A percentile compares a stretch with the other conserved stretches of the same genome.
phyloP scores from a whole-genome alignment of 2,113 vertebrate genomes.

The Mesocricetus auratus region DNA sequence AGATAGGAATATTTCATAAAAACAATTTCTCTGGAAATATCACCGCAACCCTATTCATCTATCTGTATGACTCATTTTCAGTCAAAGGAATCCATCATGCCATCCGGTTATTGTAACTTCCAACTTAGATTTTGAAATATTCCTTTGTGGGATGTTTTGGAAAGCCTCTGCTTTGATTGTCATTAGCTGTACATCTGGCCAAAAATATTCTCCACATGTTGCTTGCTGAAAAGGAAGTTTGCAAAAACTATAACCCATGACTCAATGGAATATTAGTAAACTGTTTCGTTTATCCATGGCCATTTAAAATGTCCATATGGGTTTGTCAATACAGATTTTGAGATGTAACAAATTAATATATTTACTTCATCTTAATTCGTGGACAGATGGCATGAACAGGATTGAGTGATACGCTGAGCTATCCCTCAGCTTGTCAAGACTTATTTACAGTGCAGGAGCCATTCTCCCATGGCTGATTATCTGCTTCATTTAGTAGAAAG shows the following conservation, averaged over 20 bases:
- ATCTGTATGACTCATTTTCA: conserved; percentile 42
- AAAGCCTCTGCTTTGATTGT: conserved; percentile 75
- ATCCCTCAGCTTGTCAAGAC: conserved; percentile 86
- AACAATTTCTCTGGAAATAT: conserved; percentile 64
- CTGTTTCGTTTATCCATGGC: conserved; percentile 77
- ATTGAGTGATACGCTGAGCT: conserved; percentile 78
- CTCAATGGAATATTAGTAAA: conserved; percentile 78
- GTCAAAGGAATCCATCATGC: conserved; percentile 59
- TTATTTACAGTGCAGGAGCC: conserved; percentile 86
- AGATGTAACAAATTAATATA: conserved; percentile 87
- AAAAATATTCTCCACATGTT: conserved; percentile 71
- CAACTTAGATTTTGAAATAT: conserved; percentile 48
- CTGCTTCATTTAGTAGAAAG: conserved; percentile 88
- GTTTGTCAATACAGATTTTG: conserved; percentile 84
- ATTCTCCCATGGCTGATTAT: conserved; percentile 87
- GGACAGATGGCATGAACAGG: conserved; percentile 88
- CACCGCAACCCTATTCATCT: conserved; percentile 32
- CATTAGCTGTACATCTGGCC: conserved; percentile 80
- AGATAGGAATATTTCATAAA: conserved; percentile 31
- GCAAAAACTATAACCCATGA: conserved; percentile 71
- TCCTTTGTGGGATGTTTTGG: conserved; percentile 64
- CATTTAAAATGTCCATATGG: conserved; percentile 83
- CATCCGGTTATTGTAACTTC: conserved; percentile 63
- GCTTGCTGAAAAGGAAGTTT: conserved; percentile 79
- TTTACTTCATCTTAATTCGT: conserved; percentile 87